These are phyloP conservation scores for Linurgus olivaceus DNA, from an alignment of 2,797 vertebrate genomes.

Conservation along the genomic window DNA sequence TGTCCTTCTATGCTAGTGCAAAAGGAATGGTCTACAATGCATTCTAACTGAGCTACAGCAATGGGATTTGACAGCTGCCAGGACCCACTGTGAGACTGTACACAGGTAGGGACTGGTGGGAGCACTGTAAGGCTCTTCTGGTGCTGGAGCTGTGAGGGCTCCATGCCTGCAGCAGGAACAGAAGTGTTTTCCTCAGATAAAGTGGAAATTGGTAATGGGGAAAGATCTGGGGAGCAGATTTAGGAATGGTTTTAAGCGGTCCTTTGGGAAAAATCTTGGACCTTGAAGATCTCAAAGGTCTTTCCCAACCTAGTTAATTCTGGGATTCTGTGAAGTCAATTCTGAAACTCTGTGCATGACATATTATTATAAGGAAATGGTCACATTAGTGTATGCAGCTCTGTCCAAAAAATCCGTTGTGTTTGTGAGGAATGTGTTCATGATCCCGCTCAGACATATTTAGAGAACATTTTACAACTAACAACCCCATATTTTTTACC, in stretches of 20 bases:
- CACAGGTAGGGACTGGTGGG: too few species aligned
- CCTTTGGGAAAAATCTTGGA: neutral
- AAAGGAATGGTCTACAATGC: neutral
- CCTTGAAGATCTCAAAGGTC: neutral
- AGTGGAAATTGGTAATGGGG: neutral
- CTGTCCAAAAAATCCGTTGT: neutral
- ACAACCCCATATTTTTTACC: neutral
- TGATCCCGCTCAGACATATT: neutral
- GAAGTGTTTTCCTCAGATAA: accelerated
- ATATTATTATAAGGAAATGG: neutral
- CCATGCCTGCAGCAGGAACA: accelerated
- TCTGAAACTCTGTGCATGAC: neutral
- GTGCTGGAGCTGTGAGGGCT: neutral
- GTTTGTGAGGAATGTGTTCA: neutral
- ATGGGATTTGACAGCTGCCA: neutral
- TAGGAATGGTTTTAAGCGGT: neutral
- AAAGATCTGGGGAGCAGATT: neutral
- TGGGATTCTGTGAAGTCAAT: neutral
- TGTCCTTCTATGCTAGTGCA: neutral
- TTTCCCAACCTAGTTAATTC: neutral
- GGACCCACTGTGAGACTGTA: neutral
- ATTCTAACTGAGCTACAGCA: neutral
- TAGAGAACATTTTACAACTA: neutral
- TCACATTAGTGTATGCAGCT: neutral
- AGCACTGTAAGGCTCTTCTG: accelerated